A percentile compares a stretch with the other conserved stretches of the same genome.
Conservation (phyloP, 1,140 invertebrate genomes). For the Pantala flavescens region DNA sequence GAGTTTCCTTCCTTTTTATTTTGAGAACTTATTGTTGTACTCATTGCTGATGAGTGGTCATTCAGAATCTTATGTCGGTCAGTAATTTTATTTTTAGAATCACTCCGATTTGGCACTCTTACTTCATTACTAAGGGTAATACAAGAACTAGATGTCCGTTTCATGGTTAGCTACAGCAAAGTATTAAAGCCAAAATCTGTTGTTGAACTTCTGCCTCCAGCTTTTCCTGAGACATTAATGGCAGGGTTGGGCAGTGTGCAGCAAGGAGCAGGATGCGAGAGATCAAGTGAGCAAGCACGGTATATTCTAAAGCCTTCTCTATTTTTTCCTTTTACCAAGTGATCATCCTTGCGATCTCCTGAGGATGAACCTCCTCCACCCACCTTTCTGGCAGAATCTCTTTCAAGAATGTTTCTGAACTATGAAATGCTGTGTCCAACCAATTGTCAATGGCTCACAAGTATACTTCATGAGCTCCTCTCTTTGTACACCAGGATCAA, state of each 20-base stretch:
- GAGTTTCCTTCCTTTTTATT: no score
- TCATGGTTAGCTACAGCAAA: no score
- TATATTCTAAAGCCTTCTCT: constrained; percentile 42
- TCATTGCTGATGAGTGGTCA: no score
- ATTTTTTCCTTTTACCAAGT: constrained; percentile 30
- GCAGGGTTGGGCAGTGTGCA: constrained; percentile 27
- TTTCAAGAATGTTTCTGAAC: constrained; percentile 41
- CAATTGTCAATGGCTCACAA: constrained; percentile 61
- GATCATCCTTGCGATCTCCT: background rate
- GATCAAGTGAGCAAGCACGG: constrained; percentile 59
- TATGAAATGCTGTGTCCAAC: constrained; percentile 70
- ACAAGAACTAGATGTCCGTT: no score
- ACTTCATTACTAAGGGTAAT: no score
- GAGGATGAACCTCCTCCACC: background rate
- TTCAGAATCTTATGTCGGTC: no score
- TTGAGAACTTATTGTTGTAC: no score
- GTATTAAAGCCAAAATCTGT: no score
- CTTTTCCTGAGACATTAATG: no score
- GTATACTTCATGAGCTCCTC: constrained; percentile 67
- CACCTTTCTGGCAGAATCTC: constrained; percentile 24
- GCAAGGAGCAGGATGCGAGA: constrained; percentile 38
- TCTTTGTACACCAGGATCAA: constrained; percentile 54
- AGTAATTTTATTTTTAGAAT: no score
- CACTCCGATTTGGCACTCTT: no score
- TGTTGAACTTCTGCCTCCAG: no score